Evolutionary conservation across 2,113 vertebrate genomes (phyloP).

Genomic region (Brachypteracias leptosomus): DNA sequence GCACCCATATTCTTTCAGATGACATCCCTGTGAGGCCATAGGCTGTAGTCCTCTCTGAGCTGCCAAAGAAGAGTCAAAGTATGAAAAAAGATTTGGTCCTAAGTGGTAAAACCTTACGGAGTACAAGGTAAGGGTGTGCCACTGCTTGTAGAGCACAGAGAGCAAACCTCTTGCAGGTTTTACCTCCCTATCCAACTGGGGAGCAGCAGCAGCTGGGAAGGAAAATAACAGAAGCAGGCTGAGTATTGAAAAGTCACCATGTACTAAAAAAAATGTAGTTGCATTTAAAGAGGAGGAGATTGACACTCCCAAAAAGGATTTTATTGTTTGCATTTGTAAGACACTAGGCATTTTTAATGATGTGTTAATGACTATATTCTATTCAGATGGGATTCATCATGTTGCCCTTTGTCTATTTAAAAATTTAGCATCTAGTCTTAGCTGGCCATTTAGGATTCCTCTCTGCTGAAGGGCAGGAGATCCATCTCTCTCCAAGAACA

Average conservation of each 20-base stretch:
- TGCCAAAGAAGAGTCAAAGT: neutral
- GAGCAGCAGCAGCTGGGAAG: neutral
- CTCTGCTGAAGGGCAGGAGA: neutral
- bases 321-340: constrained; percentile 44
- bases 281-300: constrained; percentile 21
- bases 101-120: neutral
- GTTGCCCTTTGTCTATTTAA: constrained; percentile 1
- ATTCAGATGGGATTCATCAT: constrained; percentile 32
- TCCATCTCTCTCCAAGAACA: neutral
- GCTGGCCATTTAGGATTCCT: neutral
- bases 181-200: neutral
- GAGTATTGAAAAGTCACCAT: neutral
- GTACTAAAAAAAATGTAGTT: neutral
- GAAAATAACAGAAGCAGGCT: neutral
- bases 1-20: neutral
- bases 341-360: constrained; percentile 22
- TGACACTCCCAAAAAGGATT: neutral
- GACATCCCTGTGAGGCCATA: neutral
- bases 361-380: constrained; percentile 45
- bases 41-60: neutral
- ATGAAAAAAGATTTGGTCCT: neutral
- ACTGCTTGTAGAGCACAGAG: neutral
- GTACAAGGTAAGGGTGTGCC: neutral
- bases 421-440: neutral
- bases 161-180: neutral